Conservation (phyloP, 30 jellyfish, hydroid and myxozoan genomes). For the Rhopilema esculentum region DNA sequence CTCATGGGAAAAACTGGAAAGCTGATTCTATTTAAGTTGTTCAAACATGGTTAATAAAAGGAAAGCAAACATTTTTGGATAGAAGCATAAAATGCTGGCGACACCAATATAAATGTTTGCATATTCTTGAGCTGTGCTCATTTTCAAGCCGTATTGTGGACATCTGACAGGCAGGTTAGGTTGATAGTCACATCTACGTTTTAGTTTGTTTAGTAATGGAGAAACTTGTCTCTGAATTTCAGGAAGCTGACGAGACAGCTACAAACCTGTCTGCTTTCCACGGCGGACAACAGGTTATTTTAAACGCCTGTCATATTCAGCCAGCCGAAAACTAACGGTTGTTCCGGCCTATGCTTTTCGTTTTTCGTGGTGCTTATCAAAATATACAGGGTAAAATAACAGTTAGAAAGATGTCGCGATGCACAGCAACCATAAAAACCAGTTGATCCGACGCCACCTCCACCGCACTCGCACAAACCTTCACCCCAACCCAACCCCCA, state of each 20-base stretch:
- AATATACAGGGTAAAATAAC: no score
- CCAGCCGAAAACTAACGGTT: no score
- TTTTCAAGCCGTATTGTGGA: neutral
- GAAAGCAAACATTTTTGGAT: conserved; percentile 1
- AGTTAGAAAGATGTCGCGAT: no score
- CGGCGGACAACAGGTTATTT: neutral
- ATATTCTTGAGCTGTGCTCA: neutral
- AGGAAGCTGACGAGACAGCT: neutral
- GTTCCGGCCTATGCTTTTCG: no score
- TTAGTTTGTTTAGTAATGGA: neutral
- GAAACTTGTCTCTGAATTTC: neutral
- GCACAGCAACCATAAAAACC: no score
- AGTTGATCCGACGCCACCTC: no score
- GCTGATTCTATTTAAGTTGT: conserved; percentile 8
- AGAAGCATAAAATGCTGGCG: conserved; percentile 39
- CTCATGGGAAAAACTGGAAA: conserved; percentile 49
- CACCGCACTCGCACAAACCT: no score
- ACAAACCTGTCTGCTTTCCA: neutral
- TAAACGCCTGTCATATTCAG: no score
- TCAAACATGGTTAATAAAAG: conserved; percentile 22
- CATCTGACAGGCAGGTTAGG: neutral
- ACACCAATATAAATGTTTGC: conserved; percentile 6
- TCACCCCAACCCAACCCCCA: no score
- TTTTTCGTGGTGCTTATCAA: no score
- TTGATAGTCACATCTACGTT: neutral